Percentiles rank a stretch among this genome's conserved stretches.
Conservation (phyloP, 2,797 vertebrate species). For the Phalanger gymnotis region DNA sequence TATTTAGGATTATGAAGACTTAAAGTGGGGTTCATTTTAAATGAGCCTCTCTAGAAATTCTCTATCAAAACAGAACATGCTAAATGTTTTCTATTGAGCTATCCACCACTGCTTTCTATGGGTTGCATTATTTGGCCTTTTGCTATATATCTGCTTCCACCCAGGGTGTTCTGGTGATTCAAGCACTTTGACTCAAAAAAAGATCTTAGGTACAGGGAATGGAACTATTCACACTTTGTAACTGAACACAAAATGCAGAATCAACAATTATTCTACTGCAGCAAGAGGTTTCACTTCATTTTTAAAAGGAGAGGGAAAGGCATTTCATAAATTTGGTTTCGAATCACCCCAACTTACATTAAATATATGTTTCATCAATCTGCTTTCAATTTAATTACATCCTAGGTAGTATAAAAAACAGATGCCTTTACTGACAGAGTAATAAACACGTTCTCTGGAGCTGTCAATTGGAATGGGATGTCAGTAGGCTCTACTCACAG, state of each 20-base stretch:
- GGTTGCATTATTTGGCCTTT: not conserved
- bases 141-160: not conserved
- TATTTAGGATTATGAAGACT: not conserved
- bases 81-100: not conserved
- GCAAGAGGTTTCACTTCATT: not conserved
- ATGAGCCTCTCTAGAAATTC: not conserved
- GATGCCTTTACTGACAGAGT: constrained; percentile 65
- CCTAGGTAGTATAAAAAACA: constrained; percentile 70
- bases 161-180: not conserved
- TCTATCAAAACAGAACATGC: not conserved
- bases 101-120: not conserved
- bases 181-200: not conserved
- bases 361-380: not conserved
- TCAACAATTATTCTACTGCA: not conserved
- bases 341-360: constrained; percentile 44
- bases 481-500: constrained; percentile 10
- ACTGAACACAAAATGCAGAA: constrained; percentile 21
- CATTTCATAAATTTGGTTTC: constrained; percentile 50
- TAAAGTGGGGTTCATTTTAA: not conserved
- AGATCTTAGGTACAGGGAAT: not conserved
- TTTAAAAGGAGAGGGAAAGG: not conserved
- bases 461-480: constrained; percentile 49
- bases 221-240: not conserved
- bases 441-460: constrained; percentile 41
- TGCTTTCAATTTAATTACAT: constrained; percentile 67